These are phyloP conservation scores for Drosophila kepulauana DNA, from an alignment of 1,140 invertebrate species.

Conservation along the genomic window DNA sequence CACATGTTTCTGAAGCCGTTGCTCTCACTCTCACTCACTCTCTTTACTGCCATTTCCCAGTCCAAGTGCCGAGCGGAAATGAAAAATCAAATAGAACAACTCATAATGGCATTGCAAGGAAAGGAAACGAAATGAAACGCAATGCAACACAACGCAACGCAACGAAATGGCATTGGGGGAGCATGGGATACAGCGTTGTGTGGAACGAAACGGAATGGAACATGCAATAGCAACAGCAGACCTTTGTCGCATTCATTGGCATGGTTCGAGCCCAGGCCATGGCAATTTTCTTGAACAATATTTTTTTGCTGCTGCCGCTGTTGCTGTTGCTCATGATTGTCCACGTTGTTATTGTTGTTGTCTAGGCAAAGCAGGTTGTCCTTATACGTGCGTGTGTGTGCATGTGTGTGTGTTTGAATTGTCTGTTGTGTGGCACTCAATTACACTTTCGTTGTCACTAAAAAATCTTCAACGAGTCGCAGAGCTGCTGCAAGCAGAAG, in stretches of 20 bases:
- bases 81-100: constrained; percentile 80
- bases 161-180: neutral
- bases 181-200: no score
- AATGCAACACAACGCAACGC: constrained; percentile 3
- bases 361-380: constrained; percentile 21
- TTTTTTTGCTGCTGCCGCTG: constrained; percentile 3
- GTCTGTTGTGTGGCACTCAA: constrained; percentile 81
- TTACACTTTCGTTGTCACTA: constrained; percentile 81
- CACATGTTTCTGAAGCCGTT: constrained; percentile 59
- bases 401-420: constrained; percentile 57
- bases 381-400: constrained; percentile 45
- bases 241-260: constrained; percentile 4
- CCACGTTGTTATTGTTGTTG: constrained; percentile 37
- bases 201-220: constrained; percentile 7
- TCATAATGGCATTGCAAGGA: constrained; percentile 62
- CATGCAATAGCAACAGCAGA: no score
- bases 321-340: constrained; percentile 3
- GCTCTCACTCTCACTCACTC: neutral
- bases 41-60: neutral
- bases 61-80: constrained; percentile 59
- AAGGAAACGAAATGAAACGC: constrained; percentile 21
- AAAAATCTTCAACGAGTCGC: constrained; percentile 63
- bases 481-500: constrained; percentile 23
- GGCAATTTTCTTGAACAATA: constrained; percentile 50
- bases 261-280: constrained; percentile 17